Evolutionary conservation across 2,888 invertebrate genomes (phyloP), one percentile per base, ranked within the genome.

Genomic region (Didymodactylos carnosus): DNA sequence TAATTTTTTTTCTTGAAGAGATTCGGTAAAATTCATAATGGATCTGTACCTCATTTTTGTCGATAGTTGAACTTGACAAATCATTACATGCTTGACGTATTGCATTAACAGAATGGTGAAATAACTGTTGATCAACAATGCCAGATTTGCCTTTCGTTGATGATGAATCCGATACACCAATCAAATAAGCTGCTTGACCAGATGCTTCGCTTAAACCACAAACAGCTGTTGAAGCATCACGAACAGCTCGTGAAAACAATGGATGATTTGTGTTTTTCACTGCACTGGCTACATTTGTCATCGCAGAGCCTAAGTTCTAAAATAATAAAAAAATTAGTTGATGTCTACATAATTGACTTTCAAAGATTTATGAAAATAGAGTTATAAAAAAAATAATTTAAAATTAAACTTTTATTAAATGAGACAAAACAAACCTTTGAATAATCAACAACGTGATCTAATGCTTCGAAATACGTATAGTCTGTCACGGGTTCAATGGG

Each of bases 141-240:
- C 93, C 93, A 0, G 91, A 88, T 13, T 91, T 87, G 0, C 94
- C 95, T 0, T 92, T 91, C 25, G 89, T 89, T 76, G 91, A 91
- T 1, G 89, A 89, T 41, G 91, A 89, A 84, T 97, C 93, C 0
- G 94, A 91, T 2, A 93, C 90, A 0, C 92, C 97, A 78, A 95
- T 89, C 79, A 97, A 85, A 82, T 97, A 98, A 0, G 94, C 94
- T 0, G 94, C 83, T 84, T 94, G 95, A 1, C 93, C 92, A 0
- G 93, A 89, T 69, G 91, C 90, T 85, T 97, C 94, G 39, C 94
- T 90, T 35, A 97, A 85, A 0, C 91, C 91, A 80, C 92, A 92
- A 73, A 97, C 92, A 0, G 94, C 90, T 39, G 19, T 70, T 39
- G 82, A 81, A 75, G 79, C 80, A 62, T 82, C 81, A 75, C 81